Evolutionary conservation across 2,797 vertebrate species (phyloP).

Genomic region (Cyprinodon diabolis): DNA sequence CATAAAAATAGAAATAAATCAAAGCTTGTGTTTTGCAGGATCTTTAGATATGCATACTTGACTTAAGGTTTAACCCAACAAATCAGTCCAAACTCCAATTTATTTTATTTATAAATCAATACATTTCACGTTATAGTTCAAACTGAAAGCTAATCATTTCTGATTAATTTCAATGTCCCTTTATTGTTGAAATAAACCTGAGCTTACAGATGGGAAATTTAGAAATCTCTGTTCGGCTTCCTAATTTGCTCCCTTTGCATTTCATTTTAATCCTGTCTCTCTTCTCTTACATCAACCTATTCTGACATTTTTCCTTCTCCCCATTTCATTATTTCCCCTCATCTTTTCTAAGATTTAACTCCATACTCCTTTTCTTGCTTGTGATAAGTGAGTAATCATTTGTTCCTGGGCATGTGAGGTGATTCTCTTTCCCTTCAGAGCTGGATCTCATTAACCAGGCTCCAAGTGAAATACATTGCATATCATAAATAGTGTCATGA

Average conservation of each 20-base stretch:
- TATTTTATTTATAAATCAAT: slow-evolving; percentile 25
- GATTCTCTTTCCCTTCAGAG: slow-evolving; percentile 30
- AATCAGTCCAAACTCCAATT: not conserved
- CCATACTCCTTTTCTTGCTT: slow-evolving; percentile 41
- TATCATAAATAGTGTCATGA: slow-evolving; percentile 34
- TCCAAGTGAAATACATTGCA: slow-evolving; percentile 25
- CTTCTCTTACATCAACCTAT: slow-evolving; percentile 4
- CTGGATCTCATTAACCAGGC: slow-evolving; percentile 53
- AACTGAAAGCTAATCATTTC: slow-evolving; percentile 38
- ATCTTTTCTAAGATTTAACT: slow-evolving; percentile 49
- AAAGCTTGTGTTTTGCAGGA: not conserved
- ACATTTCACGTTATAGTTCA: slow-evolving; percentile 15
- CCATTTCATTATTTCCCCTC: slow-evolving; percentile 55
- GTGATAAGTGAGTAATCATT: slow-evolving; percentile 55
- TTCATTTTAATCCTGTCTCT: slow-evolving; percentile 13
- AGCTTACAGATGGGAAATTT: slow-evolving; percentile 10
- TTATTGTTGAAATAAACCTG: slow-evolving; percentile 17
- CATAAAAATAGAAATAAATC: not conserved
- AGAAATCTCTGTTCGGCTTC: slow-evolving; percentile 27
- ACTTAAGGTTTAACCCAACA: not conserved
- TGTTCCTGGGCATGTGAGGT: slow-evolving; percentile 39
- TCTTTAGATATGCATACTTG: not conserved
- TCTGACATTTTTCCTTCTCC: slow-evolving; percentile 43
- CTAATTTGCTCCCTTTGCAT: slow-evolving; percentile 9
- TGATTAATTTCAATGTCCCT: slow-evolving; percentile 44